phyloP scores from a whole-genome alignment of 2,797 vertebrate species.

The Hippopotamyrus pictus region DNA sequence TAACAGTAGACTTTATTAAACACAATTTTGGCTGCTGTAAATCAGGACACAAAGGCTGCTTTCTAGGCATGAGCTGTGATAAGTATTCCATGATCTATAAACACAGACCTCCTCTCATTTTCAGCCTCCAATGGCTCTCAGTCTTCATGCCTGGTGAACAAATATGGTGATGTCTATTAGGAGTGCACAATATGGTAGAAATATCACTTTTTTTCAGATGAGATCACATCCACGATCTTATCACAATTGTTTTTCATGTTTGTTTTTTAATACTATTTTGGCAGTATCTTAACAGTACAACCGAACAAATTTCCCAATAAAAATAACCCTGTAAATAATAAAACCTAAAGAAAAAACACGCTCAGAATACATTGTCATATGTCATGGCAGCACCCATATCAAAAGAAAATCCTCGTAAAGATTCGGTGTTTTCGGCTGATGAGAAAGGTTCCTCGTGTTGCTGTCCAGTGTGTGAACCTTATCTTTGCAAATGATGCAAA shows the following conservation, averaged over 20 bases:
- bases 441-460: background rate
- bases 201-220: background rate
- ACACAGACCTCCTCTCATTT: background rate
- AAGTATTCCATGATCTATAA: background rate
- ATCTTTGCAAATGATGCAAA: background rate
- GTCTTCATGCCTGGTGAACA: background rate
- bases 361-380: background rate
- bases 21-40: background rate
- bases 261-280: background rate
- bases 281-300: background rate
- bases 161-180: background rate
- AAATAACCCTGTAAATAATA: background rate
- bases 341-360: background rate
- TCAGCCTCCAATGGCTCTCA: background rate
- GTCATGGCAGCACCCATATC: background rate
- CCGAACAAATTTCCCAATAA: background rate
- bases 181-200: background rate
- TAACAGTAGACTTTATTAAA: slow-evolving; percentile 2
- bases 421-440: background rate
- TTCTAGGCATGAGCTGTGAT: background rate
- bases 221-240: background rate
- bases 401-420: background rate
- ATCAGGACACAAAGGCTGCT: background rate
- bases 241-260: background rate
- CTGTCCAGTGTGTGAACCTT: background rate